Base-by-base conservation (phyloP, 2,797 vertebrate genomes). In the Mastacembelus armatus region DNA sequence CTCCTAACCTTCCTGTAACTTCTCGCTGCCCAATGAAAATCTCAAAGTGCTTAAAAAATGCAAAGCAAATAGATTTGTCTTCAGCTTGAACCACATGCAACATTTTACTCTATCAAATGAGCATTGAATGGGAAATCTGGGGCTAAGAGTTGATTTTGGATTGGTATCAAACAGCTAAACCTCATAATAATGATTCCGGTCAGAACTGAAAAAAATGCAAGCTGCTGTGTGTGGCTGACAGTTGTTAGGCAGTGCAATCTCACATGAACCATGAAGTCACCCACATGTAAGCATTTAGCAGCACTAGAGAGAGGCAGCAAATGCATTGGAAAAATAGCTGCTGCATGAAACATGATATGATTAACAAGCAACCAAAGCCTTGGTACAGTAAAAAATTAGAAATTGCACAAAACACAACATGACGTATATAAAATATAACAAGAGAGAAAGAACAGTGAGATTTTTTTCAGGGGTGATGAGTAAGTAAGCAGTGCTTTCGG, bases 231-330 rank as follows among this genome's bases (percentile, higher is more conserved):
- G 48, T 54, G 49, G 56, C 45, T 44, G 27, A 39, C n/a, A n/a
- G n/a, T n/a, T n/a, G n/a, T n/a, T n/a, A n/a, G n/a, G 29, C 60
- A 30, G 44, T 38, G 27, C 70, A 73, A 70, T 66, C 62, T 73
- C 45, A 67, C 44, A 66, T 35, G 36, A 72, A 24, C 29, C 69
- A 57, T 66, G 36, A 39, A 67, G 74, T 35, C 29, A 16, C 16
- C 52, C 15, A 44, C 30, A 49, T 49, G 55, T 65, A 49, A 58
- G 24, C 50, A 66, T 57, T 60, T 57, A 66, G 32, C 56, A 30
- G 11, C 19, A 22, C 39, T 52, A 66, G 27, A 22, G 2, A 42
- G 45, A 47, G 48, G 56, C 38, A 38, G 47, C 33, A 49, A 58
- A 61, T n/a, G 33, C 15, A 45, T 29, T 11, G 21, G 29, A 38